These are phyloP conservation scores for Lepeophtheirus salmonis DNA, from an alignment of 1,140 invertebrate genomes.

Conservation along the genomic window DNA sequence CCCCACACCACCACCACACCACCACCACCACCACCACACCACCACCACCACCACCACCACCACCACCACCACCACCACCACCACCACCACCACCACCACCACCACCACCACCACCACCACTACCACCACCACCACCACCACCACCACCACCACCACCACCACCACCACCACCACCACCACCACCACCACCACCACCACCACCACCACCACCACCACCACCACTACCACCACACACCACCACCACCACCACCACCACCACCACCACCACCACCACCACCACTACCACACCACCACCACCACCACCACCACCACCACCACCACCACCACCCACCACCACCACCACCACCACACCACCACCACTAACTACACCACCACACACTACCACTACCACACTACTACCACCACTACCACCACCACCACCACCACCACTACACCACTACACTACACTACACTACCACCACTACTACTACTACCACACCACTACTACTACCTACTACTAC, in stretches of 20 bases:
- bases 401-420: conserved; percentile 3
- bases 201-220: neutral
- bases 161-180: neutral
- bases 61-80: conserved; percentile 1
- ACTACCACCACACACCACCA: too few relatives aligned
- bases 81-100: neutral
- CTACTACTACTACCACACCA: too few relatives aligned
- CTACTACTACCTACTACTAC: too few relatives aligned
- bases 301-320: too few relatives aligned
- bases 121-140: neutral
- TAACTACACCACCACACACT: neutral
- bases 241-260: conserved; percentile 2
- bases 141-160: neutral
- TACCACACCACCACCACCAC: too few relatives aligned
- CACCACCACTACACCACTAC: too few relatives aligned
- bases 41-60: conserved; percentile 1
- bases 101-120: neutral
- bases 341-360: too few relatives aligned
- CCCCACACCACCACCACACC: neutral
- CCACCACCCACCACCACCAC: too few relatives aligned
- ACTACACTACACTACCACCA: too few relatives aligned
- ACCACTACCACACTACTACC: neutral
- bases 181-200: neutral
- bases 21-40: too few relatives aligned
- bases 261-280: conserved; percentile 11